A percentile compares a stretch with the other conserved stretches of the same genome.
phyloP scores from a whole-genome alignment of 2,113 vertebrate species.

The Colaptes auratus region DNA sequence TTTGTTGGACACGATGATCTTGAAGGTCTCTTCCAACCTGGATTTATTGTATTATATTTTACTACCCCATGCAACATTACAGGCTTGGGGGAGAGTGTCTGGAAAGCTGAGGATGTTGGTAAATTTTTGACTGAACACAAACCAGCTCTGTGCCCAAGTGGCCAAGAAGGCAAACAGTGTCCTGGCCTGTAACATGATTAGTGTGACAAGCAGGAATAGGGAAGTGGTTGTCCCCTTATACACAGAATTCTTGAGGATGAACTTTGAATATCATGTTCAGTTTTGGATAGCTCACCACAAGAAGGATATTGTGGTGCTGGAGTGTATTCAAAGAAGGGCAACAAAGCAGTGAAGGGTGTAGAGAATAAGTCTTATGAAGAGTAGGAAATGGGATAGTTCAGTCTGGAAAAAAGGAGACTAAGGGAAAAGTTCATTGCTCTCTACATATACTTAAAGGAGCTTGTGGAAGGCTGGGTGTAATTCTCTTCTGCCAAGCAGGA shows the following conservation, averaged over 20 bases:
- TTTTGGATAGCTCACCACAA: neutral
- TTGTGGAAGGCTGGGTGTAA: rapidly evolving
- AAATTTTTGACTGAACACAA: neutral
- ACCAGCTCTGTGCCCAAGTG: neutral
- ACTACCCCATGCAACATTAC: too few relatives aligned
- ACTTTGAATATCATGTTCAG: rapidly evolving
- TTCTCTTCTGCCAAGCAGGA: neutral
- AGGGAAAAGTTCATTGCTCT: rapidly evolving
- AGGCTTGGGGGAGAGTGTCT: neutral
- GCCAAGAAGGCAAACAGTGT: neutral
- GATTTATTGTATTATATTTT: too few relatives aligned
- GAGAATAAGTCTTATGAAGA: neutral
- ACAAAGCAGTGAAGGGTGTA: neutral
- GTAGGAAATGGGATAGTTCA: neutral
- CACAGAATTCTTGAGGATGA: rapidly evolving
- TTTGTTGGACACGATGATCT: too few relatives aligned
- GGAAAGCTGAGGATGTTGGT: neutral
- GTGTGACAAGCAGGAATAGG: neutral
- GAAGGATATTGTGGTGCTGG: neutral
- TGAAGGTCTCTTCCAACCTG: too few relatives aligned
- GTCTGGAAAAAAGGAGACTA: neutral
- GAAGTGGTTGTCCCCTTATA: too few relatives aligned
- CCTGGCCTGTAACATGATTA: neutral
- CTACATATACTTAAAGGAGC: neutral
- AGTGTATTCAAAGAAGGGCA: neutral